Percentiles rank a stretch among this genome's conserved stretches.
phyloP scores from a whole-genome alignment of 2,888 invertebrate species.

The Nowickia ferox region DNA sequence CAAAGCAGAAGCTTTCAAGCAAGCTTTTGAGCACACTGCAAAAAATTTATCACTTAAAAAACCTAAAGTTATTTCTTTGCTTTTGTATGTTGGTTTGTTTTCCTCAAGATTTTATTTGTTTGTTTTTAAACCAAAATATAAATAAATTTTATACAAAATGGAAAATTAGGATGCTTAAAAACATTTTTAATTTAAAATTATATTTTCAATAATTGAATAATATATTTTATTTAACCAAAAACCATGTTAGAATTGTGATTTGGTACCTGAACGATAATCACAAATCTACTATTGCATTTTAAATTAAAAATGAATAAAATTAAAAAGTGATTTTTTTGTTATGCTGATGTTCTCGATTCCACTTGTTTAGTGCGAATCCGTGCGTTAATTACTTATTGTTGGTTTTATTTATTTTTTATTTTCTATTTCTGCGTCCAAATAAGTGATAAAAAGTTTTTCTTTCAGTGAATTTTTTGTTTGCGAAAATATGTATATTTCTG shows the following conservation, averaged over 20 bases:
- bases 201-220: constrained; percentile 72
- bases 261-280: constrained; percentile 50
- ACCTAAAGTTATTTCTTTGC: constrained; percentile 30
- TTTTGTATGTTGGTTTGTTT: constrained; percentile 13
- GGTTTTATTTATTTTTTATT: constrained; percentile 28
- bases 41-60: not conserved
- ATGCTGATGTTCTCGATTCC: constrained; percentile 56
- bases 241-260: constrained; percentile 70
- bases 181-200: constrained; percentile 67
- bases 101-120: constrained; percentile 36
- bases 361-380: not conserved
- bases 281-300: constrained; percentile 79
- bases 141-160: constrained; percentile 57
- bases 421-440: constrained; percentile 77
- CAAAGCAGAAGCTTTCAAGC: not conserved
- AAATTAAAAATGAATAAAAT: constrained; percentile 54
- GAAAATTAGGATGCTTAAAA: constrained; percentile 78
- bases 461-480: constrained; percentile 58
- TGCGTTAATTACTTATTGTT: constrained; percentile 47
- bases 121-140: constrained; percentile 52
- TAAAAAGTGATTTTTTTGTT: constrained; percentile 54
- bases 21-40: constrained; percentile 24
- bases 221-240: constrained; percentile 73
- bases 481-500: constrained; percentile 63
- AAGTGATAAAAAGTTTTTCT: constrained; percentile 80